A percentile compares a stretch with the other conserved stretches of the same genome.
phyloP scores from a whole-genome alignment of 2,797 vertebrate species.

The Xyrichtys novacula region DNA sequence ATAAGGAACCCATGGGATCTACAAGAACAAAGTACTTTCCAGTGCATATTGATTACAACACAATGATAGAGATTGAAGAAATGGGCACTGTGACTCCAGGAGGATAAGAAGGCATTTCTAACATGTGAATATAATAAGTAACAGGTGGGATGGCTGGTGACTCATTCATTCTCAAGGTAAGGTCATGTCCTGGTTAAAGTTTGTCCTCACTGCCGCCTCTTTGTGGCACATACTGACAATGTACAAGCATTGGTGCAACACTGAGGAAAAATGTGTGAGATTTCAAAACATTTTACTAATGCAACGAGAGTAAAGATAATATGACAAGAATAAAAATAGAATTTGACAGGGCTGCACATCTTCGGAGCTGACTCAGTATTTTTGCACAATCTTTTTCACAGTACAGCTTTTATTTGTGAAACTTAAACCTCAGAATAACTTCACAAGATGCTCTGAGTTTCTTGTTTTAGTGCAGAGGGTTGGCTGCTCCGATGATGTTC shows the following conservation, averaged over 20 bases:
- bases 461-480: too few relatives aligned
- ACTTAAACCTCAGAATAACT: too few relatives aligned
- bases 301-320: too few relatives aligned
- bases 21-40: conserved; percentile 87
- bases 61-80: conserved; percentile 67
- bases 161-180: conserved; percentile 46
- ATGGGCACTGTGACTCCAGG: conserved; percentile 52
- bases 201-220: conserved; percentile 42
- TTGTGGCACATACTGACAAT: conserved; percentile 37
- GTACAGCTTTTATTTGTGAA: too few relatives aligned
- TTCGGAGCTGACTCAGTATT: too few relatives aligned
- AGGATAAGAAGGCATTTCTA: conserved; percentile 40
- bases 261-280: too few relatives aligned
- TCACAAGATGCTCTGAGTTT: too few relatives aligned
- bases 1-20: conserved; percentile 76
- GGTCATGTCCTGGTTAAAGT: conserved; percentile 36
- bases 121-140: conserved; percentile 30
- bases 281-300: too few relatives aligned
- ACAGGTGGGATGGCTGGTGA: conserved; percentile 28
- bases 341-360: too few relatives aligned
- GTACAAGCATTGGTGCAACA: background rate
- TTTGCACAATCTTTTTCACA: too few relatives aligned
- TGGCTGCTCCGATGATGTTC: too few relatives aligned
- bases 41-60: conserved; percentile 88
- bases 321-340: too few relatives aligned